Base-by-base conservation (phyloP, 2,888 invertebrate species). In the Rotaria macrura region DNA sequence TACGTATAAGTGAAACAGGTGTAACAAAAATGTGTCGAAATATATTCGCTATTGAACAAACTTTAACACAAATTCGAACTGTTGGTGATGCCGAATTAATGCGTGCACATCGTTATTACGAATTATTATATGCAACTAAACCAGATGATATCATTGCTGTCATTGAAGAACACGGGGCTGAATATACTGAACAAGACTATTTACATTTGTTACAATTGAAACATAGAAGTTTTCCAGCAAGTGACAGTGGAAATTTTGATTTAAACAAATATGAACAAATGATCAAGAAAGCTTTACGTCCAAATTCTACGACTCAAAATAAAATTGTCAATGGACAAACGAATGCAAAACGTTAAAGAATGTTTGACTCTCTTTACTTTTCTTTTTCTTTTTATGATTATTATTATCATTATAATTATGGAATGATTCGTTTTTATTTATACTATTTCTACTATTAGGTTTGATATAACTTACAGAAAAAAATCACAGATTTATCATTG, bases 11-110 rank as follows among this genome's bases (percentile, higher is more conserved):
- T 49, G 72, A 65, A 7, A 52, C 84, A 54, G 86, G 86, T 57
- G 84, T 86, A 9, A 84, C 86, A 2, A 86, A 86, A 84, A 86
- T 86, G 86, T 86, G 86, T 84, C 84, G 86, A 40, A 86, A 86
- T 57, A 86, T 86, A 52, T 86, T 86, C 49, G 74, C 74, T 55
- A 84, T 86, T 25, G 86, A 86, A 55, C 86, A 86, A 84, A 86
- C 84, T 25, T 38, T 86, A 47, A 86, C 84, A 34, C 84, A 84
- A 40, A 86, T 86, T 72, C 54, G 86, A 17, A 49, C 84, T 20
- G 84, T 74, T 74, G 79, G 79, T n/a, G 86, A 86, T 57, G 84
- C 86, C 23, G 84, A 86, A 83, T 55, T 86, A 40, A 86, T 86
- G 86, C 43, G 52, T 38, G 86, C 86, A 40, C 86, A 86, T 74